Percentiles rank a stretch among this genome's conserved stretches.
Conservation (phyloP, 2,888 invertebrate genomes). For the Nineta flava region DNA sequence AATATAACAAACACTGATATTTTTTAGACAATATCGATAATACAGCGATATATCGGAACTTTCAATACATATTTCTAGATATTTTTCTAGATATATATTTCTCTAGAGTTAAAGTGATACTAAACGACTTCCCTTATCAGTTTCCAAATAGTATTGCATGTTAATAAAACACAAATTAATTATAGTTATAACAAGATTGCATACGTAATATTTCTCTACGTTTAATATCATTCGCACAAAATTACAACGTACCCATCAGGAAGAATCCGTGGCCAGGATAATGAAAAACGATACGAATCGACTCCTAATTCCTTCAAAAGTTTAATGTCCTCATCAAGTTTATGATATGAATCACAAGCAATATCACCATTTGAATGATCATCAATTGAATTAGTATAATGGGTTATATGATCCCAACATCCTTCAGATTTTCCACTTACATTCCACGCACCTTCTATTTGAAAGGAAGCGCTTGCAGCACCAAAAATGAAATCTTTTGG, state of each 20-base stretch:
- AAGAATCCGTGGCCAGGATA: conserved; percentile 48
- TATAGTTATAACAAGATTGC: no score
- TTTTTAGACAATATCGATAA: no score
- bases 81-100: no score
- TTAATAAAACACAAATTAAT: no score
- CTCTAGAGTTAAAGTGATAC: no score
- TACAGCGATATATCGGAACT: no score
- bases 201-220: no score
- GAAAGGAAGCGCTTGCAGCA: conserved; percentile 22
- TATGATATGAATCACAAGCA: conserved; percentile 20
- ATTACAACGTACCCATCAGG: conserved; percentile 32
- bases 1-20: no score
- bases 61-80: no score
- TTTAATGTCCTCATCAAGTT: conserved; percentile 16
- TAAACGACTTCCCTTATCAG: no score
- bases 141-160: no score
- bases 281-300: conserved; percentile 35
- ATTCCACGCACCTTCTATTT: conserved; percentile 26
- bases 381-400: conserved; percentile 20
- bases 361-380: conserved; percentile 18
- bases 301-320: conserved; percentile 17
- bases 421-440: conserved; percentile 30
- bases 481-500: conserved; percentile 21
- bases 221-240: no score
- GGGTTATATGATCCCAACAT: conserved; percentile 32